A percentile compares a stretch with the other conserved stretches of the same genome.
phyloP scores from a whole-genome alignment of 1,140 invertebrate species.

The Apis florea region DNA sequence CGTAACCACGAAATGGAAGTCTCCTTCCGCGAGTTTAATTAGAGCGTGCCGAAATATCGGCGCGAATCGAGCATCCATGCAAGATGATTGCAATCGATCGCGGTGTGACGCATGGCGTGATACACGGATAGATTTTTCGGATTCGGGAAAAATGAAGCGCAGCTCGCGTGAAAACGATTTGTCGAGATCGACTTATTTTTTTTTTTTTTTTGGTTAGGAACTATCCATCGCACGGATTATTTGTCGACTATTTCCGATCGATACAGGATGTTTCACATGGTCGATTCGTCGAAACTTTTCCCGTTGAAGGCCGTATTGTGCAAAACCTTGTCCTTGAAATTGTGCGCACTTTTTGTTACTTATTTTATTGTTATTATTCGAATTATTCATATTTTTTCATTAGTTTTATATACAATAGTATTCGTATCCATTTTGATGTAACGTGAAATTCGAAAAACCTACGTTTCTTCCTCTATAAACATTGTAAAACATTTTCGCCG shows the following conservation, averaged over 20 bases:
- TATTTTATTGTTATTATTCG: too few species aligned
- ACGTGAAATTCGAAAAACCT: too few species aligned
- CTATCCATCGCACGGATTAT: not conserved
- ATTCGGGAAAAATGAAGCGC: constrained; percentile 4
- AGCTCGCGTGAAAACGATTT: constrained; percentile 16
- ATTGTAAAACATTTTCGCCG: too few species aligned
- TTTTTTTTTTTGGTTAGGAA: not conserved
- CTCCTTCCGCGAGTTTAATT: constrained; percentile 42
- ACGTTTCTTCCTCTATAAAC: too few species aligned
- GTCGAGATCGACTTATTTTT: constrained; percentile 5
- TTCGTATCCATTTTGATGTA: too few species aligned
- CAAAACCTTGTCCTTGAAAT: too few species aligned
- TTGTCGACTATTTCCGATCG: not conserved
- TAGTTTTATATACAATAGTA: too few species aligned
- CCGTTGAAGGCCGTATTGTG: too few species aligned
- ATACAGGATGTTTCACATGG: constrained; percentile 11
- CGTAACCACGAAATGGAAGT: constrained; percentile 29
- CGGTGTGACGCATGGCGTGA: not conserved
- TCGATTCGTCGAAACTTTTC: not conserved
- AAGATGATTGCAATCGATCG: constrained; percentile 42
- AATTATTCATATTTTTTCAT: too few species aligned
- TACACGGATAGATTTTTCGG: constrained; percentile 1
- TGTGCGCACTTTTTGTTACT: too few species aligned
- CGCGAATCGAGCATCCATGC: not conserved
- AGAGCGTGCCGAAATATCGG: constrained; percentile 34